Evolutionary conservation across 2,113 vertebrate species (phyloP).

Genomic region (Formicarius rufipectus): DNA sequence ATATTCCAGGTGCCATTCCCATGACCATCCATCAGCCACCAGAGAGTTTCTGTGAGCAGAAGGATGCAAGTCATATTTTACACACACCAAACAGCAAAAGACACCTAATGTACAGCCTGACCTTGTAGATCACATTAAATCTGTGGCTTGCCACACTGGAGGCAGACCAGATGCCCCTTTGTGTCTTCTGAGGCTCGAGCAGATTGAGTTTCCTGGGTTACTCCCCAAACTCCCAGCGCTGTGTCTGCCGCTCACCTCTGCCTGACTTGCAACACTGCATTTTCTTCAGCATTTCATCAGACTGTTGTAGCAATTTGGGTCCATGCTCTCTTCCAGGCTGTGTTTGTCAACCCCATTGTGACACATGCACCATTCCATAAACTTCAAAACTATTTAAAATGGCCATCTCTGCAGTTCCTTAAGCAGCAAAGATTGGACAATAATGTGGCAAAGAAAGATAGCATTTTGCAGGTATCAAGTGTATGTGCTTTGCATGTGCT

Average conservation of each 20-base stretch:
- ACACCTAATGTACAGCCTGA: neutral
- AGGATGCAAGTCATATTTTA: neutral
- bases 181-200: neutral
- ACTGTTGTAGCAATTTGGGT: neutral
- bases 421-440: neutral
- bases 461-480: neutral
- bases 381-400: neutral
- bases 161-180: neutral
- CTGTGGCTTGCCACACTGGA: neutral
- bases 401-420: neutral
- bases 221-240: neutral
- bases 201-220: neutral
- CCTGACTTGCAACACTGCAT: conserved; percentile 39
- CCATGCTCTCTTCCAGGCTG: neutral
- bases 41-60: neutral
- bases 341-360: neutral
- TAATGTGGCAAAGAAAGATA: fast-evolving
- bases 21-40: neutral
- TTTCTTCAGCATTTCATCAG: conserved; percentile 21
- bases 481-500: neutral
- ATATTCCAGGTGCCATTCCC: neutral
- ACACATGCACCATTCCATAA: neutral
- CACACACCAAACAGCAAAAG: neutral
- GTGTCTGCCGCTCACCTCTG: neutral
- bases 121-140: neutral